A percentile compares a stretch with the other conserved stretches of the same genome.
Evolutionary conservation across 2,113 vertebrate genomes (phyloP).

Genomic region (Ammodramus savannarum): DNA sequence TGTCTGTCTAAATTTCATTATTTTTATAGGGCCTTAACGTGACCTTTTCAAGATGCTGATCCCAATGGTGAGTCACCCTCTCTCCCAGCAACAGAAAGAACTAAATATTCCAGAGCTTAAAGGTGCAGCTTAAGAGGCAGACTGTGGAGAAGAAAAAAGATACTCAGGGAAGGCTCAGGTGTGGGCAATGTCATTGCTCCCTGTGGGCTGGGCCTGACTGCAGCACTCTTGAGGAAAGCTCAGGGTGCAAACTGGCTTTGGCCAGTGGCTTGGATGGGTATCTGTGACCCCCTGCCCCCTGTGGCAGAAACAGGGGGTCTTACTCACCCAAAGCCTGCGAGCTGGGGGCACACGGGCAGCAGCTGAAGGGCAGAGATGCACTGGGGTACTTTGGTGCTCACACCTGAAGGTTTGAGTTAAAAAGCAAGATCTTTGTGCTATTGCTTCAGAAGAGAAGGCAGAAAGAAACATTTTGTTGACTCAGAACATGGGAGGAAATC

Average conservation of each 20-base stretch:
- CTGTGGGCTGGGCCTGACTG: not conserved
- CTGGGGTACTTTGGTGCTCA: not conserved
- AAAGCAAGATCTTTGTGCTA: not conserved
- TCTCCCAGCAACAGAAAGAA: not conserved
- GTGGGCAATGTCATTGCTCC: not conserved
- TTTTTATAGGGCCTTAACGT: not conserved
- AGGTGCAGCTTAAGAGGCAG: not conserved
- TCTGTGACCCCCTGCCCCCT: not conserved
- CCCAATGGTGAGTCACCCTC: not conserved
- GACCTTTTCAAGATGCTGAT: not conserved
- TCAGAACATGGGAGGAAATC: conserved; percentile 45
- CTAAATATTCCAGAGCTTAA: not conserved
- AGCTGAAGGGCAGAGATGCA: not conserved
- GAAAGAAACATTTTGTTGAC: not conserved
- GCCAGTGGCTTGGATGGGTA: not conserved
- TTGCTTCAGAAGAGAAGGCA: not conserved
- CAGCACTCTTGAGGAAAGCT: not conserved
- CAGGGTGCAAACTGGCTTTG: not conserved
- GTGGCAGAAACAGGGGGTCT: not conserved
- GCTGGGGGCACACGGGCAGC: not conserved
- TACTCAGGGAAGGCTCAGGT: not conserved
- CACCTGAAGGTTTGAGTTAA: not conserved
- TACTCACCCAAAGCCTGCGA: not conserved
- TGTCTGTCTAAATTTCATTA: not conserved
- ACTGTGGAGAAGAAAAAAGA: not conserved